Percentiles rank a stretch among this genome's conserved stretches.
These are phyloP conservation scores for Choloepus didactylus DNA, from an alignment of 2,797 vertebrate genomes.

Conservation along the genomic window DNA sequence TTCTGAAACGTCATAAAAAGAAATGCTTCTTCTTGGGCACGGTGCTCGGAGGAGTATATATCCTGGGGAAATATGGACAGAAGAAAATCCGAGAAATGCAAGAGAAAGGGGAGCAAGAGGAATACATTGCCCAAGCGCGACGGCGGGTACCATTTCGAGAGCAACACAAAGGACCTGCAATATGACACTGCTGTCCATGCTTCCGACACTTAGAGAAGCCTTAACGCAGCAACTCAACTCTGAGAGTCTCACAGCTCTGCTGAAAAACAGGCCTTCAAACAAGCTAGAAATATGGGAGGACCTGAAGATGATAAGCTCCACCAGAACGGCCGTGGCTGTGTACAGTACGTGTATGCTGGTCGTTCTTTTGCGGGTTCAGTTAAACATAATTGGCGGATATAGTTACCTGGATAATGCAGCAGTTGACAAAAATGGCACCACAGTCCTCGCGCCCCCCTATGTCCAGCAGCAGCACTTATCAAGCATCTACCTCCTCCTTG, in stretches of 20 bases:
- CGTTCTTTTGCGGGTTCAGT: conserved; percentile 94
- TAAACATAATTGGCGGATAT: conserved; percentile 98
- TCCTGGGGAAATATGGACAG: conserved; percentile 96
- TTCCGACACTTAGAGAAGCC: conserved; percentile 95
- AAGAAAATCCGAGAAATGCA: conserved; percentile 96
- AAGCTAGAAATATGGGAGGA: conserved; percentile 99
- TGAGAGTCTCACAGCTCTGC: conserved; percentile 94
- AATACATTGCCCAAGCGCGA: conserved; percentile 95
- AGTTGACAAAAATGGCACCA: conserved; percentile 90
- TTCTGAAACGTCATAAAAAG: conserved; percentile 94
- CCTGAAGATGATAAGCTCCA: conserved; percentile 98
- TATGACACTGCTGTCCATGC: conserved; percentile 98
- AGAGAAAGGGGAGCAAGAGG: conserved; percentile 94
- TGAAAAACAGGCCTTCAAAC: conserved; percentile 96
- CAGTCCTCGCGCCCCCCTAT: conserved; percentile 93
- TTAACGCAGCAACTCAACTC: conserved; percentile 95
- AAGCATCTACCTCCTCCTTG: conserved; percentile 97
- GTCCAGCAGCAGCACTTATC: conserved; percentile 99
- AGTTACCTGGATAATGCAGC: conserved; percentile 97
- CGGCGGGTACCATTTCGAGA: conserved; percentile 98
- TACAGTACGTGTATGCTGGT: conserved; percentile 98
- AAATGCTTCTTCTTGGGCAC: conserved; percentile 93
- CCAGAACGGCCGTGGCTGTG: conserved; percentile 95
- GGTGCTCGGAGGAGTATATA: conserved; percentile 94
- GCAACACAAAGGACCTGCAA: conserved; percentile 99